Evolutionary conservation across 2,888 invertebrate genomes (phyloP).

Genomic region (Tetrapedia diversipes): DNA sequence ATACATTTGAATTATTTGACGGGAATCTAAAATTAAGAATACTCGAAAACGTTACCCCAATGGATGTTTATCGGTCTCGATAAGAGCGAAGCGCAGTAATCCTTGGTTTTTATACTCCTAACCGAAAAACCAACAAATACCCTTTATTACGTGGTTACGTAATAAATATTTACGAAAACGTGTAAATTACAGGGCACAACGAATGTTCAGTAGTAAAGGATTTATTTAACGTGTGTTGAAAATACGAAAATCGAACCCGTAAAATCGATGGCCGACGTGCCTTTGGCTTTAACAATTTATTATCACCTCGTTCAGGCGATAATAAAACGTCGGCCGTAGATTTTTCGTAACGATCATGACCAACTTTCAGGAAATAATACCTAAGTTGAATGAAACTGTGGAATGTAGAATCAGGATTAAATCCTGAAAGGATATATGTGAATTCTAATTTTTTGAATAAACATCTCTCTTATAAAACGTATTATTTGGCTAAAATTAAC

Average conservation of each 20-base stretch:
- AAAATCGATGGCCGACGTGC: slow-evolving; percentile 7
- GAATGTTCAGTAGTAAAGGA: background rate
- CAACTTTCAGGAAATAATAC: background rate
- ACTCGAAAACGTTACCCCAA: background rate
- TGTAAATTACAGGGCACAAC: too few species aligned
- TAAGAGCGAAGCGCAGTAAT: background rate
- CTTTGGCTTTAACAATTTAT: slow-evolving; percentile 5
- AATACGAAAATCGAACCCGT: slow-evolving; percentile 21
- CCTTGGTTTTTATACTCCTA: background rate
- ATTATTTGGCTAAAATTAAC: background rate
- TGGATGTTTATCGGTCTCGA: too few species aligned
- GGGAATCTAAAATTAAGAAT: background rate
- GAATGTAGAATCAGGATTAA: background rate
- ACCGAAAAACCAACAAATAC: background rate
- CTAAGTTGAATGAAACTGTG: background rate
- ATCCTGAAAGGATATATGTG: background rate
- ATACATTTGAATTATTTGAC: slow-evolving; percentile 7
- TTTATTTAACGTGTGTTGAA: background rate
- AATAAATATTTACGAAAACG: too few species aligned
- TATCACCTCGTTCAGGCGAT: slow-evolving; percentile 1
- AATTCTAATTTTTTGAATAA: background rate
- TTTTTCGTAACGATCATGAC: slow-evolving; percentile 8
- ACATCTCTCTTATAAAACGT: background rate
- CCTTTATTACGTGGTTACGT: slow-evolving; percentile 5
- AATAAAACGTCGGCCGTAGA: background rate